A percentile compares a stretch with the other conserved stretches of the same genome.
Conservation (phyloP, 2,888 invertebrate genomes). For the Tigriopus californicus region DNA sequence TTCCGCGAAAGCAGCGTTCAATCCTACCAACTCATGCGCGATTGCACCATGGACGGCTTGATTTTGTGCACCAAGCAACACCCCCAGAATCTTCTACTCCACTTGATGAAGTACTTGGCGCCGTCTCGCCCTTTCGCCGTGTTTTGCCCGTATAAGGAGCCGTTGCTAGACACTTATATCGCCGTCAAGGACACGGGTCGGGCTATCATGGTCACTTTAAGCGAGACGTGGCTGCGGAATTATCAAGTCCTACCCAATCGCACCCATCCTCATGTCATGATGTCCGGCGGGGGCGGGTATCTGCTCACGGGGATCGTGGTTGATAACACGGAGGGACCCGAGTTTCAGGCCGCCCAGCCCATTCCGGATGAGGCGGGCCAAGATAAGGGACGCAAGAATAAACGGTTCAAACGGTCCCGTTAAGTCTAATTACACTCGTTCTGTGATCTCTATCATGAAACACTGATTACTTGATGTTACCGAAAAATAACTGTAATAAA, state of each 20-base stretch:
- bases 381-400: too few species aligned
- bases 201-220: constrained; percentile 53
- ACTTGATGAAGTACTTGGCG: constrained; percentile 53
- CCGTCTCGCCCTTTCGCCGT: constrained; percentile 67
- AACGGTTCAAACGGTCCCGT: too few species aligned
- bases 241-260: constrained; percentile 60
- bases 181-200: constrained; percentile 48
- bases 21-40: constrained; percentile 27
- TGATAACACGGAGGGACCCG: constrained; percentile 14
- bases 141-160: constrained; percentile 50
- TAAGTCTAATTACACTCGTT: too few species aligned
- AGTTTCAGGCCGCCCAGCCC: too few species aligned
- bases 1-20: background rate
- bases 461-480: too few species aligned
- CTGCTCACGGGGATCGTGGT: constrained; percentile 48
- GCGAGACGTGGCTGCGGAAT: constrained; percentile 67
- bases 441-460: too few species aligned
- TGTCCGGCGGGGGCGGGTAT: constrained; percentile 74
- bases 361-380: too few species aligned
- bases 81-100: constrained; percentile 55
- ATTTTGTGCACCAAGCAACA: constrained; percentile 66
- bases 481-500: too few species aligned
- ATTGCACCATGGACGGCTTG: constrained; percentile 47
- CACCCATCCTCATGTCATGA: constrained; percentile 84
- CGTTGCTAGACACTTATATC: constrained; percentile 61